Conservation (phyloP, 2,888 invertebrate species). For the Eurois occulta region DNA sequence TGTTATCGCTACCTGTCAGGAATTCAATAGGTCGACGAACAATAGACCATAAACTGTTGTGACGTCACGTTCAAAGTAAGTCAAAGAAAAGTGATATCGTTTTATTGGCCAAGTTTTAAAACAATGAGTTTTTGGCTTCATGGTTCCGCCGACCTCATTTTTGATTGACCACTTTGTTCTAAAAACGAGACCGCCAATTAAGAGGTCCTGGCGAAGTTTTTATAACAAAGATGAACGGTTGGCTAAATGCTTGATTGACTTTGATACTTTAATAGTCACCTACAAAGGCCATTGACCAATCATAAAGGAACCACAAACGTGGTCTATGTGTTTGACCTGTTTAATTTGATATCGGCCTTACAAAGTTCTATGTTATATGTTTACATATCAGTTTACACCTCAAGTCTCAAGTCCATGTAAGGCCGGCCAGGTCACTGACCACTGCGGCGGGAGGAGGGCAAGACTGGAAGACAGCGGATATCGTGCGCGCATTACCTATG, state of each 20-base stretch:
- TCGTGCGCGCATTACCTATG: slow-evolving; percentile 32
- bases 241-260: slow-evolving; percentile 39
- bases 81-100: slow-evolving; percentile 59
- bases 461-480: slow-evolving; percentile 31
- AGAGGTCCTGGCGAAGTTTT: slow-evolving; percentile 4
- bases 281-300: slow-evolving; percentile 13
- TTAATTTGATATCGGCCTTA: slow-evolving; percentile 46
- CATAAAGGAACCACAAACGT: slow-evolving; percentile 17
- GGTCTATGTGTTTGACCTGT: slow-evolving; percentile 32
- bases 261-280: slow-evolving; percentile 23
- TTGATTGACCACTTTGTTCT: slow-evolving; percentile 11
- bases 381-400: slow-evolving; percentile 34
- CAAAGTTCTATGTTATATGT: slow-evolving; percentile 20
- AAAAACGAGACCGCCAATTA: slow-evolving; percentile 20
- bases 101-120: slow-evolving; percentile 37
- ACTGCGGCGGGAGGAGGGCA: not conserved
- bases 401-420: slow-evolving; percentile 30
- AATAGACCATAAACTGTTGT: slow-evolving; percentile 58
- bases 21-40: slow-evolving; percentile 51
- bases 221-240: slow-evolving; percentile 18
- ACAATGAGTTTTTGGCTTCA: slow-evolving; percentile 30
- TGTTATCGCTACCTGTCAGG: slow-evolving; percentile 55
- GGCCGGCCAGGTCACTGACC: slow-evolving; percentile 49
- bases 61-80: slow-evolving; percentile 56
- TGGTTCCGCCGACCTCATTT: slow-evolving; percentile 23